These are phyloP conservation scores for Hydraecia micacea DNA, from an alignment of 2,888 invertebrate species.

Conservation along the genomic window DNA sequence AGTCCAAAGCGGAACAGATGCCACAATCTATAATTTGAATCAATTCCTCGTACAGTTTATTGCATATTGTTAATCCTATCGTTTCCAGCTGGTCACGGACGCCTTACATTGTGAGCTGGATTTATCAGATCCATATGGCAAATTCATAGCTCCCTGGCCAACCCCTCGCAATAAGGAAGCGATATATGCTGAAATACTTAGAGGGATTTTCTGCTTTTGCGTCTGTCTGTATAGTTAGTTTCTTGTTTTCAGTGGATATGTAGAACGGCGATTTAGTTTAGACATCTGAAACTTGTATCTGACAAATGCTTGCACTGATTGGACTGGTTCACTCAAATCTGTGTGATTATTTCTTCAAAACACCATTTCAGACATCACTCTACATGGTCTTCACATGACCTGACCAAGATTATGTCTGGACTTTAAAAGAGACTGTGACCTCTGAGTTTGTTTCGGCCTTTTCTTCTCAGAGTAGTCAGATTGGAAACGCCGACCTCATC, in stretches of 20 bases:
- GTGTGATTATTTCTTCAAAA: too few species aligned
- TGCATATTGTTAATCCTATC: conserved; percentile 66
- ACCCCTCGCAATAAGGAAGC: conserved; percentile 56
- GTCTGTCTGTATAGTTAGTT: not conserved
- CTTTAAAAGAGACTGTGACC: too few species aligned
- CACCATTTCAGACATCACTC: too few species aligned
- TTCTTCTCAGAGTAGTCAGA: too few species aligned
- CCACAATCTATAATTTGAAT: conserved; percentile 66
- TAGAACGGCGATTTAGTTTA: too few species aligned
- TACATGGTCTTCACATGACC: too few species aligned
- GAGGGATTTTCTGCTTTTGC: not conserved
- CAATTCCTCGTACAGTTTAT: conserved; percentile 65
- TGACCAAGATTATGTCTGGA: too few species aligned
- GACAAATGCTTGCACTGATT: too few species aligned
- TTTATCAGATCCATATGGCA: conserved; percentile 60
- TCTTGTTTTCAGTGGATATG: not conserved
- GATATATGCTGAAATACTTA: not conserved
- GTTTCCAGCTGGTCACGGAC: conserved; percentile 48
- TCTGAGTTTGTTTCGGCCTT: too few species aligned
- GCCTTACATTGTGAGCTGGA: conserved; percentile 45
- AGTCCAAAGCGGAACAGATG: conserved; percentile 47
- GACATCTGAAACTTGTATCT: too few species aligned
- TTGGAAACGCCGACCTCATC: too few species aligned
- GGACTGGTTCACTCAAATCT: too few species aligned
- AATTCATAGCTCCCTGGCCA: conserved; percentile 58